Conservation (phyloP, 2,888 invertebrate genomes). For the Diabrotica balteata region DNA sequence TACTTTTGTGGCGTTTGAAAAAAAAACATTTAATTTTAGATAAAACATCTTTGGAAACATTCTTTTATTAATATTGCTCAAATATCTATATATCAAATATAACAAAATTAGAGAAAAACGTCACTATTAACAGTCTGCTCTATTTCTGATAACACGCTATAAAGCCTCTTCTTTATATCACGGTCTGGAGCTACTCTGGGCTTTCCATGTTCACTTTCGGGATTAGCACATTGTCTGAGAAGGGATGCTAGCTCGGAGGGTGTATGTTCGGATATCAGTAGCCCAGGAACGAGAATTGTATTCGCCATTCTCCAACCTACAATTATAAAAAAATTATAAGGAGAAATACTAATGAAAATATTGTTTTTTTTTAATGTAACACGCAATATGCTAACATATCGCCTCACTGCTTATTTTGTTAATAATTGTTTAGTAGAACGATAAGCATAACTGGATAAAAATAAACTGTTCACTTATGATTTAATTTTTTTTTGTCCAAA, state of each 20-base stretch:
- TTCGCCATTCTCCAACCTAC: conserved; percentile 66
- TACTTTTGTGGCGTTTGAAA: too few relatives aligned
- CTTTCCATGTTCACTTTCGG: conserved; percentile 60
- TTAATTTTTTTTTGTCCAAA: too few relatives aligned
- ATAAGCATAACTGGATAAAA: too few relatives aligned
- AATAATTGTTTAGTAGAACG: too few relatives aligned
- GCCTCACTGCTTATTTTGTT: too few relatives aligned
- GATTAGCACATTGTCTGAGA: conserved; percentile 68
- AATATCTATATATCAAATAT: conserved; percentile 7
- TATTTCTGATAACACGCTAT: conserved; percentile 64
- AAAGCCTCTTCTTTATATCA: conserved; percentile 62
- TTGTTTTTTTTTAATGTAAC: too few relatives aligned
- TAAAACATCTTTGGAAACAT: too few relatives aligned
- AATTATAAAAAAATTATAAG: neutral
- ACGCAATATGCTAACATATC: too few relatives aligned
- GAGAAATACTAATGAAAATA: too few relatives aligned
- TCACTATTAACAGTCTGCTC: conserved; percentile 55
- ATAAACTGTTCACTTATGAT: too few relatives aligned
- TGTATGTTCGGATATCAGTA: conserved; percentile 67
- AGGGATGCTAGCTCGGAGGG: conserved; percentile 66
- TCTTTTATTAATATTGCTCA: too few relatives aligned
- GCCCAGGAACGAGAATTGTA: conserved; percentile 67
- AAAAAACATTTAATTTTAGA: too few relatives aligned
- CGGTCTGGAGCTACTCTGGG: conserved; percentile 62
- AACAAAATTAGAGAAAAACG: conserved; percentile 45